Conservation (phyloP, 2,113 vertebrate species). For the Plectropomus leopardus region DNA sequence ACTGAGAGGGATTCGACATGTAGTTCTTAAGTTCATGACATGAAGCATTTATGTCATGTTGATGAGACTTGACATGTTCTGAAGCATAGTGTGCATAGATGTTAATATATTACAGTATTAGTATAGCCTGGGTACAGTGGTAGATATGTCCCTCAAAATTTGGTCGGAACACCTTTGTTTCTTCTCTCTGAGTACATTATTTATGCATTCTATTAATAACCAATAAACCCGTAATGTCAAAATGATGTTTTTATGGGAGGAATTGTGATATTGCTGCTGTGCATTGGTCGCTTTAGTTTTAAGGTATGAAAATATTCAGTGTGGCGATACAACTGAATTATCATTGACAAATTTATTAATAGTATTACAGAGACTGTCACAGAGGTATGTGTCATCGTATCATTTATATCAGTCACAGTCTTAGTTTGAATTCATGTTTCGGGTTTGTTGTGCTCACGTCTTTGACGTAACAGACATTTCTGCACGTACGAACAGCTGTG, state of each 20-base stretch:
- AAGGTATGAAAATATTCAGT: slow-evolving; percentile 3
- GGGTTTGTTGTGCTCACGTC: not conserved
- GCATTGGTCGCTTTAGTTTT: not conserved
- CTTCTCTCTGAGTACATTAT: not conserved
- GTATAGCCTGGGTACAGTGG: not conserved
- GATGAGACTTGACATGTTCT: slow-evolving; percentile 10
- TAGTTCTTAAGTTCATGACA: slow-evolving; percentile 20
- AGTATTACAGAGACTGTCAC: not conserved
- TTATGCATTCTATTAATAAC: not conserved
- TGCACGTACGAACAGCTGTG: slow-evolving; percentile 19
- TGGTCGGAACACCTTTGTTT: not conserved
- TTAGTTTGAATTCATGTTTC: not conserved
- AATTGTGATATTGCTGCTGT: not conserved
- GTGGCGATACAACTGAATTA: slow-evolving; percentile 12
- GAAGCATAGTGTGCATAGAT: not conserved
- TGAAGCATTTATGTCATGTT: slow-evolving; percentile 17
- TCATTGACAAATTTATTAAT: slow-evolving; percentile 31
- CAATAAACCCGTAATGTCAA: not conserved
- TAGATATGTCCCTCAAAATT: not conserved
- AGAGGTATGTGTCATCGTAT: slow-evolving; percentile 24
- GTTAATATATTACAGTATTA: not conserved
- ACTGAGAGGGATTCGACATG: slow-evolving; percentile 4
- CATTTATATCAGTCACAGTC: not conserved
- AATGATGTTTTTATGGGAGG: not conserved
- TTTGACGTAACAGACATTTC: slow-evolving; percentile 9